Evolutionary conservation across 2,113 vertebrate species (phyloP), one percentile per base, ranked within the genome.

Genomic region (Bos indicus): DNA sequence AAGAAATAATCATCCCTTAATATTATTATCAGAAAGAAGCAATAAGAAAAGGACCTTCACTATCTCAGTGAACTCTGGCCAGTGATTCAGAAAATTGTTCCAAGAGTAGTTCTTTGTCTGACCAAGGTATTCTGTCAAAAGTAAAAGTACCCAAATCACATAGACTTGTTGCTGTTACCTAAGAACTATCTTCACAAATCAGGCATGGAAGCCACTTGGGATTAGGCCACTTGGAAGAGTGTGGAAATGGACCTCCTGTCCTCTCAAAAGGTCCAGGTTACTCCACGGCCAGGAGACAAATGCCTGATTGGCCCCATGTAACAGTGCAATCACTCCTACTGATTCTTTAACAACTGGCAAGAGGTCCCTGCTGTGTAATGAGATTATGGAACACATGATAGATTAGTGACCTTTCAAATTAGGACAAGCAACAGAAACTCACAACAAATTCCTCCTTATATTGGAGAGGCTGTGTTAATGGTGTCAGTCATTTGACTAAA

Each of bases 401-500:
- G 90, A 93, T 74, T 74, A 78, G 51, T 36, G 98, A 98, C 98
- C 97, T 98, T 98, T 74, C 10, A 56, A 90, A 81, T 97, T 33
- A 94, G 67, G 91, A 91, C 85, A 93, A 96, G 80, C 81, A 94
- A 90, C 74, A 81, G 13, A 57, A 87, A 96, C 92, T 95, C 74
- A 92, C 33, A 89, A 97, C 92, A 96, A 91, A 85, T 87, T 90
- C 26, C 30, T 91, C 7, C 46, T 97, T 88, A 8, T 86, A 95
- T 7, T 19, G 13, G 0, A 1, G 86, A 56, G 0, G 84, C 86
- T 46, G 77, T 2, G 84, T 82, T 85, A 1, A 0, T 80, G 82
- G 54, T 33, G 17, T 12, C 95, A 83, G 33, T 62, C 15, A 88
- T 46, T 1, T 11, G 64, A 96, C 78, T 46, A 95, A 91, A 96